Base-by-base conservation (phyloP, 2,797 vertebrate genomes). In the Acipenser transmontanus region DNA sequence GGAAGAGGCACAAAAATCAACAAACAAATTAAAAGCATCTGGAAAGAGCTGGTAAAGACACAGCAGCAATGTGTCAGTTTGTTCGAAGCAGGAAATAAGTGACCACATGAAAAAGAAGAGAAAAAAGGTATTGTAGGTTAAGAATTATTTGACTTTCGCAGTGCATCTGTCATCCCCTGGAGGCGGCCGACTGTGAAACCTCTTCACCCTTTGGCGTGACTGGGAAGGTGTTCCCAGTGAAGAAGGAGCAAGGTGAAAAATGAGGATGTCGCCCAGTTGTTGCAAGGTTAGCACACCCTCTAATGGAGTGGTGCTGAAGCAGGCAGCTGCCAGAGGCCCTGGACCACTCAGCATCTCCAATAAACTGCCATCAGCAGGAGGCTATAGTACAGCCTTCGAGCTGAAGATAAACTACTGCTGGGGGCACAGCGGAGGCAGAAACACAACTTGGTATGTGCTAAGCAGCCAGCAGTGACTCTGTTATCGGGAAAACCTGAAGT, bases 241-340 rank as follows among this genome's bases (percentile, higher is more conserved):
- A 86, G 86, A 81, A 70, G 79, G 74, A 77, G 82, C 82, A 76
- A 82, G 81, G 87, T 92, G 89, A 93, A 90, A 91, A 91, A 89
- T 87, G 86, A 90, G 90, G 85, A 86, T 89, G 87, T 92, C 91
- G 92, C 83, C 72, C 83, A 82, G 87, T 92, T 91, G 89, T 90
- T 94, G 90, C 87, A 91, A 94, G 90, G 94, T 95, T 92, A 94
- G 91, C 90, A 94, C 91, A 94, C 87, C 84, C 83, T 78, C 84
- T 91, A 92, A 91, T 91, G 87, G 89, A 91, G 87, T 75, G 85
- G 82, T 86, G 83, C 82, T 83, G 80, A 59, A 74, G 0, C 64
- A 68, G 74, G 77, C 74, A 73, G 70, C 72, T 84, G 87, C 81
- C 85, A 78, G 49, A 80, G 79, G 81, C 80, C 85, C 82, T 80